Percentiles rank a stretch among this genome's conserved stretches.
Conservation (phyloP, 2,888 invertebrate species). For the Mylabris sibirica region DNA sequence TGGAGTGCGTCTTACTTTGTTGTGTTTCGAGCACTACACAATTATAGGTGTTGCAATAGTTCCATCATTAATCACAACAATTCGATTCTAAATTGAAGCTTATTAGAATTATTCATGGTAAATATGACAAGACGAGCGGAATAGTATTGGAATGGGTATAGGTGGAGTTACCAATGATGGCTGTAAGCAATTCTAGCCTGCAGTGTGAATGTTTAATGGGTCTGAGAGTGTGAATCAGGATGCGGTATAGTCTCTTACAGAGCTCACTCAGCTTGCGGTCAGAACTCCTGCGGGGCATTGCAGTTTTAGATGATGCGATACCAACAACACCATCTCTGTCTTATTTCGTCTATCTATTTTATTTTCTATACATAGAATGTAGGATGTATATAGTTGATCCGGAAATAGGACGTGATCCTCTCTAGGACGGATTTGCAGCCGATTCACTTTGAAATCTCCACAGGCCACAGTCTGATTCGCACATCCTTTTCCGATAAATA, state of each 20-base stretch:
- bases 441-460: slow-evolving; percentile 38
- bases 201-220: slow-evolving; percentile 61
- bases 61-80: too few species aligned
- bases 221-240: slow-evolving; percentile 58
- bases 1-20: neutral
- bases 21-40: neutral
- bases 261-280: slow-evolving; percentile 58
- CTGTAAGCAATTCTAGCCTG: slow-evolving; percentile 57
- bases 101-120: too few species aligned
- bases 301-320: slow-evolving; percentile 28
- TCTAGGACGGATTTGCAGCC: slow-evolving; percentile 37
- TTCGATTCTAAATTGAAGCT: too few species aligned
- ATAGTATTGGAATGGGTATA: neutral
- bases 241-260: slow-evolving; percentile 55
- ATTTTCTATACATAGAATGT: slow-evolving; percentile 16
- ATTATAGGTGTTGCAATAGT: too few species aligned
- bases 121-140: neutral
- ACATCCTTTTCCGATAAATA: slow-evolving; percentile 42
- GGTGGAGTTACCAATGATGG: slow-evolving; percentile 21
- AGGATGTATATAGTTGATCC: slow-evolving; percentile 24
- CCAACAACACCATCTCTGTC: slow-evolving; percentile 23
- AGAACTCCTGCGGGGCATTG: slow-evolving; percentile 48
- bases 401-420: slow-evolving; percentile 32
- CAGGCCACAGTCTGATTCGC: slow-evolving; percentile 39
- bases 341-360: slow-evolving; percentile 16